These are phyloP conservation scores for Danaus plexippus DNA, from an alignment of 1,140 invertebrate genomes.

Conservation along the genomic window DNA sequence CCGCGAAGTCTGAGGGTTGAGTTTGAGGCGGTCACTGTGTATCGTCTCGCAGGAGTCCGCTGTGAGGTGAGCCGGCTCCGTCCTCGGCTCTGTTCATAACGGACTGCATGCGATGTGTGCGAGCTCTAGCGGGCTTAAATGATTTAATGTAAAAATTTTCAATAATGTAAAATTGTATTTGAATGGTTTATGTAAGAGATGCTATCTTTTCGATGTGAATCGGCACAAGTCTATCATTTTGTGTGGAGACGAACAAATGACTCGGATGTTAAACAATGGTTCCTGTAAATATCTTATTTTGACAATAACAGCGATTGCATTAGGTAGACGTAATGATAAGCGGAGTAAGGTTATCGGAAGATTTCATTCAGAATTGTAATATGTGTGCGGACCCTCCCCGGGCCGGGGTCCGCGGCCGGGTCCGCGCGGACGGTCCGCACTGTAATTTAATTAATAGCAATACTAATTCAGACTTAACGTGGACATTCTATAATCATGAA, in stretches of 20 bases:
- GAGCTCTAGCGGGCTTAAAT: too few species aligned
- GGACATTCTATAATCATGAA: constrained; percentile 26
- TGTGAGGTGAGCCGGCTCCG: too few species aligned
- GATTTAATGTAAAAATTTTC: too few species aligned
- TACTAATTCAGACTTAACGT: constrained; percentile 13
- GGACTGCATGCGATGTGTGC: too few species aligned
- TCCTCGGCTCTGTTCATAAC: too few species aligned
- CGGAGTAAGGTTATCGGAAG: constrained; percentile 5
- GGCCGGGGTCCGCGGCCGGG: too few species aligned
- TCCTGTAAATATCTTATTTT: constrained; percentile 42
- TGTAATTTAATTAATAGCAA: not conserved
- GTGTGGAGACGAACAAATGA: constrained; percentile 11
- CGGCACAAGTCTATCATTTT: constrained; percentile 9
- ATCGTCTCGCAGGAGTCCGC: too few species aligned
- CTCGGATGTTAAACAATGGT: constrained; percentile 17
- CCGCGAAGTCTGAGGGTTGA: too few species aligned
- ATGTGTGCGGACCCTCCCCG: too few species aligned
- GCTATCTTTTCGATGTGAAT: not conserved
- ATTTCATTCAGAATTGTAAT: too few species aligned
- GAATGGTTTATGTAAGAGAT: constrained; percentile 8
- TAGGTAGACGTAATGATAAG: constrained; percentile 45
- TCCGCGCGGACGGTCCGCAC: too few species aligned
- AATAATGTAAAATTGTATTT: constrained; percentile 4
- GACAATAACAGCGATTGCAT: constrained; percentile 36
- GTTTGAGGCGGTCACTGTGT: too few species aligned